phyloP scores from a whole-genome alignment of 2,113 vertebrate genomes.

The Ictalurus furcatus region DNA sequence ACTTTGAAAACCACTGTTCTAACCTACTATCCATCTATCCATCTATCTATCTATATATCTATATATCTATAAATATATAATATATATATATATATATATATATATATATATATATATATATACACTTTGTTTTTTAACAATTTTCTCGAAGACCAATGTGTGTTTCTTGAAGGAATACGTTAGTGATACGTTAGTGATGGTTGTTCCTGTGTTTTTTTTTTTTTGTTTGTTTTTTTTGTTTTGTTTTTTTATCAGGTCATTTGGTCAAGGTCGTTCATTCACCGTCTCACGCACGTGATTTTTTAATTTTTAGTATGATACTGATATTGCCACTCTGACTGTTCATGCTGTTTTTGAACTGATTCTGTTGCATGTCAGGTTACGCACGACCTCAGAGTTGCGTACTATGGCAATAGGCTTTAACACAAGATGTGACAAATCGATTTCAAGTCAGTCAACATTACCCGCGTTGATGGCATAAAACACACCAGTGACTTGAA shows the following conservation, averaged over 20 bases:
- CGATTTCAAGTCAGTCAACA: not conserved
- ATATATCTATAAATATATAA: too few species aligned
- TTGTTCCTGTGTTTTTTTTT: not conserved
- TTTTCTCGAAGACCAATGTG: not conserved
- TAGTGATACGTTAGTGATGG: not conserved
- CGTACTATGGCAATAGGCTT: not conserved
- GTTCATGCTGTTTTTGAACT: too few species aligned
- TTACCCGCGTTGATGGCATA: not conserved
- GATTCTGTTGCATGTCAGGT: not conserved
- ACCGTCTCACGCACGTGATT: not conserved
- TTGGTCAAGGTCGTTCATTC: slow-evolving; percentile 58
- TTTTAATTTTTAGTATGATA: not conserved
- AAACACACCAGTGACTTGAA: not conserved
- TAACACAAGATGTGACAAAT: not conserved
- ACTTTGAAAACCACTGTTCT: too few species aligned
- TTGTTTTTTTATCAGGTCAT: not conserved
- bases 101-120: too few species aligned
- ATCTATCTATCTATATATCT: too few species aligned
- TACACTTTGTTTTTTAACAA: not conserved
- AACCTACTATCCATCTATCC: too few species aligned
- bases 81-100: too few species aligned
- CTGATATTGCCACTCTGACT: not conserved
- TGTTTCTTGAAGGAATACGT: not conserved
- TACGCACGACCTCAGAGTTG: not conserved
- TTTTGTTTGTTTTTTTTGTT: too few species aligned